phyloP scores from a whole-genome alignment of 2,113 vertebrate species.

The Chroicocephalus ridibundus region DNA sequence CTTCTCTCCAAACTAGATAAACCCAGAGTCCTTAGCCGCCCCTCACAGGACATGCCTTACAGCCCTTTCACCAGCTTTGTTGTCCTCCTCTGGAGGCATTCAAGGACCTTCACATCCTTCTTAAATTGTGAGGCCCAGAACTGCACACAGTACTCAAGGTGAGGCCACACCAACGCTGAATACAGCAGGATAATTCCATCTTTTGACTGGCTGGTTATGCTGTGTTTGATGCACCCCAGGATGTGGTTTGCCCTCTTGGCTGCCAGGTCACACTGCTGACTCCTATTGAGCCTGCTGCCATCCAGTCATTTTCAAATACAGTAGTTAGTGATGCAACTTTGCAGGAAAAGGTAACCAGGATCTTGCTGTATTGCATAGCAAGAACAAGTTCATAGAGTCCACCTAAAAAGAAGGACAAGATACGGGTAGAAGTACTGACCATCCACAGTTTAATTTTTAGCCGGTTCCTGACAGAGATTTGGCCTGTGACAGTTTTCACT shows the following conservation, averaged over 20 bases:
- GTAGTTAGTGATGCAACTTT: neutral
- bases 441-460: neutral
- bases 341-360: neutral
- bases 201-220: neutral
- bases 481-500: neutral
- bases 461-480: neutral
- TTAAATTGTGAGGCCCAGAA: neutral
- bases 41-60: neutral
- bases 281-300: neutral
- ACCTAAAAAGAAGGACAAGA: neutral
- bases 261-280: neutral
- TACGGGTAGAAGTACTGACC: neutral
- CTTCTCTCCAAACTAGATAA: neutral
- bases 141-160: neutral
- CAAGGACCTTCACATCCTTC: neutral
- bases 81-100: neutral
- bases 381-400: neutral
- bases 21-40: neutral
- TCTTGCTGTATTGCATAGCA: neutral
- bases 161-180: fast-evolving
- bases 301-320: neutral
- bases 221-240: neutral
- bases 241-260: neutral
- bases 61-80: neutral
- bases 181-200: neutral